These are phyloP conservation scores for Psylliodes chrysocephalus DNA, from an alignment of 2,888 invertebrate species.

Conservation along the genomic window DNA sequence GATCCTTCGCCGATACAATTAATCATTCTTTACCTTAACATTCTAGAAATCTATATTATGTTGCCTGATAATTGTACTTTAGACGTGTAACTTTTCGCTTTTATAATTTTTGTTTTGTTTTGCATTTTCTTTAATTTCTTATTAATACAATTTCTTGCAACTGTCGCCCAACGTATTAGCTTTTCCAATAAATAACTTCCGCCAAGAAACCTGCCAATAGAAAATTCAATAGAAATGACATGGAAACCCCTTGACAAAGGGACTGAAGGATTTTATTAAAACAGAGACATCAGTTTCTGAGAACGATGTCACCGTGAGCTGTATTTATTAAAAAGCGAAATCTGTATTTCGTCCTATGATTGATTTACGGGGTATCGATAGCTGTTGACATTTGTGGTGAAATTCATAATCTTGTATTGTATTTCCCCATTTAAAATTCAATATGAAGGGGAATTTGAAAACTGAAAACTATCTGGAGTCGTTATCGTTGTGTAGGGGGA, in stretches of 20 bases:
- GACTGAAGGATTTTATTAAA: slow-evolving; percentile 51
- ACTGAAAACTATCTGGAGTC: slow-evolving; percentile 52
- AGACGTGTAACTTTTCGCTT: too few relatives aligned
- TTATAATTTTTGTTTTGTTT: too few relatives aligned
- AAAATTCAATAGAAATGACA: slow-evolving; percentile 20
- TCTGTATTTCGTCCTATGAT: slow-evolving; percentile 43
- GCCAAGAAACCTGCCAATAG: slow-evolving; percentile 13
- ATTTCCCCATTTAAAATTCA: slow-evolving; percentile 56
- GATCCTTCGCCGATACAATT: too few relatives aligned
- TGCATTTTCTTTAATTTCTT: too few relatives aligned
- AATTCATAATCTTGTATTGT: slow-evolving; percentile 61
- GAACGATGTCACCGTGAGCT: slow-evolving; percentile 49
- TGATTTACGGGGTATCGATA: slow-evolving; percentile 62
- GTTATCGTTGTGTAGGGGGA: slow-evolving; percentile 35
- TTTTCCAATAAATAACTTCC: not conserved
- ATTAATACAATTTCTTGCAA: too few relatives aligned
- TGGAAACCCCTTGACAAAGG: slow-evolving; percentile 32
- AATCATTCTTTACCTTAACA: too few relatives aligned
- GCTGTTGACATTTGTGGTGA: slow-evolving; percentile 60
- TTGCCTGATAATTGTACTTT: too few relatives aligned
- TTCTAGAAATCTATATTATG: too few relatives aligned
- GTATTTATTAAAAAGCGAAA: slow-evolving; percentile 58
- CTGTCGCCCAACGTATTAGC: not conserved
- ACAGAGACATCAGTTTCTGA: slow-evolving; percentile 52
- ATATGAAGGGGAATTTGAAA: slow-evolving; percentile 56